These are phyloP conservation scores for Sparus aurata DNA, from an alignment of 2,797 vertebrate genomes.

Conservation along the genomic window DNA sequence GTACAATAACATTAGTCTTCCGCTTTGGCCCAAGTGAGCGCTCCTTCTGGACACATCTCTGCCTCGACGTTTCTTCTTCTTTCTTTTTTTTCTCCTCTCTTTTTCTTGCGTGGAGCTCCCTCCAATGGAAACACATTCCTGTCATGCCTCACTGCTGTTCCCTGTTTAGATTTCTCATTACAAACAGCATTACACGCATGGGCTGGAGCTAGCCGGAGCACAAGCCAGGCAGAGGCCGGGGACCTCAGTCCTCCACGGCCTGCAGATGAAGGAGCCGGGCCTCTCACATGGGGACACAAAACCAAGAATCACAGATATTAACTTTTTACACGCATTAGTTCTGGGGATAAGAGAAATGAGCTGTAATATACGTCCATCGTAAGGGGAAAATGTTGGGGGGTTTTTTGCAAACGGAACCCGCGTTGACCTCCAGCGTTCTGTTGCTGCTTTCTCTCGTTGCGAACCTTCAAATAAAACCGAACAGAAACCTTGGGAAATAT, in stretches of 20 bases:
- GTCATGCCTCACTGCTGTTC: conserved; percentile 98
- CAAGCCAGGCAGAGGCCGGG: conserved; percentile 79
- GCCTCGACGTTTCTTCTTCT: conserved; percentile 85
- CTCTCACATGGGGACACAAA: conserved; percentile 29
- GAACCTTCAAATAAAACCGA: conserved; percentile 55
- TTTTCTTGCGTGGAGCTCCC: conserved; percentile 84
- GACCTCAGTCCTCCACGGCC: conserved; percentile 57
- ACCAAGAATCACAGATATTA: conserved; percentile 26
- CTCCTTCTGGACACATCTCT: conserved; percentile 81
- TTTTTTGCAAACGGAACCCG: conserved; percentile 34
- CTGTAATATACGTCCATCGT: conserved; percentile 20
- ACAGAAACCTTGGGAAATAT: conserved; percentile 60
- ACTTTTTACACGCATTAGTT: conserved; percentile 16
- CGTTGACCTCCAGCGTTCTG: conserved; percentile 33
- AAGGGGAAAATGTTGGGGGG: background rate
- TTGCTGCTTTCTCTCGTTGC: conserved; percentile 31
- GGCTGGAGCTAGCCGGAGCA: conserved; percentile 84
- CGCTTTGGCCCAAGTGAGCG: conserved; percentile 88
- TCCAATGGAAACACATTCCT: conserved; percentile 99
- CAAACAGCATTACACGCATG: conserved; percentile 93
- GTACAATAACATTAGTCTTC: conserved; percentile 99
- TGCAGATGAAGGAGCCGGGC: conserved; percentile 51
- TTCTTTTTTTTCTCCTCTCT: conserved; percentile 77
- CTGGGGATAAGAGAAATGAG: background rate
- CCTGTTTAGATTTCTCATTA: conserved; percentile 99